These are phyloP conservation scores for Villa cingulata DNA, from an alignment of 2,888 invertebrate species.

Conservation along the genomic window DNA sequence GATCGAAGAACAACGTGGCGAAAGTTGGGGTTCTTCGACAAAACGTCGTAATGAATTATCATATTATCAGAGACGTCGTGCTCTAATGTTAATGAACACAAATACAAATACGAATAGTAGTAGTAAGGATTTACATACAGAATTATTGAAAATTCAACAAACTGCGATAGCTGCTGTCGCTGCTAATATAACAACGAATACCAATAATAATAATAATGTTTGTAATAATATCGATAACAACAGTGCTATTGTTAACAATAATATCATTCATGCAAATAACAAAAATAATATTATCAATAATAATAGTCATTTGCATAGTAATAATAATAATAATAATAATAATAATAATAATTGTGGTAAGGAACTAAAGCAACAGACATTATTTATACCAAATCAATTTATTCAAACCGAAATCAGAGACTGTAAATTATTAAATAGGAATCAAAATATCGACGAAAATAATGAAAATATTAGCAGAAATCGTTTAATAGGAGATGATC, in stretches of 20 bases:
- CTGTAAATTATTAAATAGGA: constrained; percentile 12
- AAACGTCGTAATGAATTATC: constrained; percentile 25
- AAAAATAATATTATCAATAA: neutral
- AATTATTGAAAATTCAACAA: constrained; percentile 23
- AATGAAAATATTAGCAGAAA: neutral
- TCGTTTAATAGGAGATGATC: neutral
- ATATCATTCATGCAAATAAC: neutral
- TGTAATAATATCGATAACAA: no score
- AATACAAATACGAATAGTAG: constrained; percentile 12
- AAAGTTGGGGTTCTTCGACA: constrained; percentile 27
- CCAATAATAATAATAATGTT: neutral
- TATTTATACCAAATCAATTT: constrained; percentile 32
- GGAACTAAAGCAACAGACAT: constrained; percentile 21
- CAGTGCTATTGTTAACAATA: neutral
- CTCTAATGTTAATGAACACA: constrained; percentile 25
- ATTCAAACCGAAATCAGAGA: constrained; percentile 32
- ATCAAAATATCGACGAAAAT: constrained; percentile 7
- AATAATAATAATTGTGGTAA: constrained; percentile 5
- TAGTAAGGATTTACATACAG: constrained; percentile 22
- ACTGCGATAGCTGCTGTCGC: constrained; percentile 28
- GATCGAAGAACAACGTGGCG: constrained; percentile 34
- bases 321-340: neutral
- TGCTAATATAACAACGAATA: constrained; percentile 17
- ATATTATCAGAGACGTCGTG: constrained; percentile 30
- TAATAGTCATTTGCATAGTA: neutral